Evolutionary conservation across 2,888 invertebrate species (phyloP), one percentile per base, ranked within the genome.

Genomic region (Sialis fuliginosa): DNA sequence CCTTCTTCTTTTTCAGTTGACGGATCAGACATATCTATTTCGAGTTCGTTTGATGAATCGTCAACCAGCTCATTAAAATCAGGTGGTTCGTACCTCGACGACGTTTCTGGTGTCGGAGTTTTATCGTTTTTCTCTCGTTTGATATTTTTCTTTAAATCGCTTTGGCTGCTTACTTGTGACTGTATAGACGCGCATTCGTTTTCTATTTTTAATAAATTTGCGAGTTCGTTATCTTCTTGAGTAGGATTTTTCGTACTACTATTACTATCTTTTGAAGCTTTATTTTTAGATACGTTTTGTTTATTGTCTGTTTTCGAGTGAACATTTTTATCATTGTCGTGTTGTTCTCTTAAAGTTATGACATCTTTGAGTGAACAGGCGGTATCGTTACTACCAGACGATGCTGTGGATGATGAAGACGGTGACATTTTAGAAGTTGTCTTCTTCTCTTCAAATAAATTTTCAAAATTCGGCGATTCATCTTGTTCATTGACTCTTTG

Each of bases 401-500:
- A 70, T 2, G 77, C 75, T 41, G 71, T 75, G 30, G 75, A 74
- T 43, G 73, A 70, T 37, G 79, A 76, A 32, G 79, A 75, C n/a
- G 79, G 79, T 34, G 77, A 70, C 66, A 79, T 69, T 57, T 71
- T 72, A 1, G 68, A 62, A 48, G 62, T 64, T n/a, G 77, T 74
- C 57, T 84, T 79, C 60, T 85, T 86, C 58, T 87, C 87, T 58
- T 85, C 83, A 58, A 88, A 88, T 1, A 88, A 68, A 63, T 87
- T 86, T 59, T 88, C 88, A 57, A 87, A 88, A 45, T 81, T 80
- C 39, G 82, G 81, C 33, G 81, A 79, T 56, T 85, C 85, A 52
- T 87, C 85, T 48, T 69, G 68, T 51, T 78, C 77, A 51, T 75
- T 75, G 6, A 63, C 64, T 46, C 75, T 67, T 47, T 78, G 77